phyloP scores from a whole-genome alignment of 1,140 invertebrate genomes.

The Zaprionus gabonicus region DNA sequence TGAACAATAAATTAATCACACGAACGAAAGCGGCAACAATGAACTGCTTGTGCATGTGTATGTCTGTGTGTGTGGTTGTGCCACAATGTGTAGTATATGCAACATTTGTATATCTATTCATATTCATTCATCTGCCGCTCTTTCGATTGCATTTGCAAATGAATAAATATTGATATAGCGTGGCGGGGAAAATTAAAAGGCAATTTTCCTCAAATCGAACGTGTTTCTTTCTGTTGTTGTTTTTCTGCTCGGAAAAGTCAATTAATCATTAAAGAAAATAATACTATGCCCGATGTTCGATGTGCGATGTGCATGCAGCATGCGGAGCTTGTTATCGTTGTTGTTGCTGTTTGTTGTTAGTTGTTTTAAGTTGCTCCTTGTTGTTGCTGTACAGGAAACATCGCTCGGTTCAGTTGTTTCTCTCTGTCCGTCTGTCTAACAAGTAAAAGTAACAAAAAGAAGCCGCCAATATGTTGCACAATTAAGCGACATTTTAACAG shows the following conservation, averaged over 20 bases:
- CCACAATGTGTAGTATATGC: not conserved
- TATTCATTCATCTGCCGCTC: conserved; percentile 3
- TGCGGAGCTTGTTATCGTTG: conserved; percentile 42
- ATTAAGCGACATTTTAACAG: conserved; percentile 65
- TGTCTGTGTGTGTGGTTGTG: not conserved
- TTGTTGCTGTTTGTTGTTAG: conserved; percentile 35
- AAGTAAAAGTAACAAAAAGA: conserved; percentile 65
- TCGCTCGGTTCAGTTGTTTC: conserved; percentile 19
- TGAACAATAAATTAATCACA: conserved; percentile 81
- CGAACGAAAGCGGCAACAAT: conserved; percentile 62
- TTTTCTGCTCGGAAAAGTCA: conserved; percentile 63
- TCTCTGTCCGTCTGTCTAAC: conserved; percentile 13
- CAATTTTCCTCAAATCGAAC: conserved; percentile 66
- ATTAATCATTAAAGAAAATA: conserved; percentile 77
- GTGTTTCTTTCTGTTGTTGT: conserved; percentile 58
- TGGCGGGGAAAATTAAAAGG: conserved; percentile 55
- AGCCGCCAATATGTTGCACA: conserved; percentile 60
- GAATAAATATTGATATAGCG: conserved; percentile 49
- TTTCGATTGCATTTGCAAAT: conserved; percentile 24
- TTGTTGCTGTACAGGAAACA: conserved; percentile 52
- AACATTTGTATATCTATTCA: conserved; percentile 1
- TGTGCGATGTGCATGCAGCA: conserved; percentile 50
- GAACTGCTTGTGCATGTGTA: not conserved
- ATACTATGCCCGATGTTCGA: conserved; percentile 33
- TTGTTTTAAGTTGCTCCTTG: conserved; percentile 35